Conservation (phyloP, 2,888 invertebrate genomes). For the Torymus tubicola region DNA sequence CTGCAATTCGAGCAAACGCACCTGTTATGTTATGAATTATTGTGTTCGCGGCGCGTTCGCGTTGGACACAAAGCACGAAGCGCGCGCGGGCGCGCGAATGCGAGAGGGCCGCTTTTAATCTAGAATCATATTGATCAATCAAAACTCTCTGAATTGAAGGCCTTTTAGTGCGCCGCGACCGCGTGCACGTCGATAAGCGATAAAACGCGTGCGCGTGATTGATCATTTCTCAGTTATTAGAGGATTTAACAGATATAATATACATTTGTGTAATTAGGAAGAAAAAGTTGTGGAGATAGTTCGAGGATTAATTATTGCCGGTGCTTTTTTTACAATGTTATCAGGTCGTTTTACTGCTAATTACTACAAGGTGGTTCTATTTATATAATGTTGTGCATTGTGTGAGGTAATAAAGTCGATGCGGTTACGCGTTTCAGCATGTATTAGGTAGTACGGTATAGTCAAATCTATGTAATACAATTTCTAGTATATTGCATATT, state of each 20-base stretch:
- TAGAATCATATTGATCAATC: slow-evolving; percentile 54
- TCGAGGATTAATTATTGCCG: neutral
- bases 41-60: slow-evolving; percentile 26
- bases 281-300: neutral
- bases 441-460: too few relatives aligned
- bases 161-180: slow-evolving; percentile 39
- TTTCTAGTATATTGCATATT: too few relatives aligned
- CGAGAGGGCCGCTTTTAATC: slow-evolving; percentile 40
- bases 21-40: slow-evolving; percentile 51
- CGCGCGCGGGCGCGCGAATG: too few relatives aligned
- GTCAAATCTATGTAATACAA: too few relatives aligned
- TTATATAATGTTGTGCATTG: too few relatives aligned
- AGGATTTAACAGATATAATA: slow-evolving; percentile 31
- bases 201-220: slow-evolving; percentile 28
- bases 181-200: slow-evolving; percentile 21
- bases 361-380: too few relatives aligned
- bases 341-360: too few relatives aligned
- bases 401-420: too few relatives aligned
- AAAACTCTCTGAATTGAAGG: slow-evolving; percentile 45
- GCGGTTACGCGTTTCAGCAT: too few relatives aligned
- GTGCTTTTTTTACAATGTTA: too few relatives aligned
- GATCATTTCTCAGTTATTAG: slow-evolving; percentile 41
- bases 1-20: slow-evolving; percentile 44
- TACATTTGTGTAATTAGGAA: slow-evolving; percentile 25
- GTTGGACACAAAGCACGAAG: too few relatives aligned